Conservation (phyloP, 2,113 vertebrate species). For the Vulpes vulpes region DNA sequence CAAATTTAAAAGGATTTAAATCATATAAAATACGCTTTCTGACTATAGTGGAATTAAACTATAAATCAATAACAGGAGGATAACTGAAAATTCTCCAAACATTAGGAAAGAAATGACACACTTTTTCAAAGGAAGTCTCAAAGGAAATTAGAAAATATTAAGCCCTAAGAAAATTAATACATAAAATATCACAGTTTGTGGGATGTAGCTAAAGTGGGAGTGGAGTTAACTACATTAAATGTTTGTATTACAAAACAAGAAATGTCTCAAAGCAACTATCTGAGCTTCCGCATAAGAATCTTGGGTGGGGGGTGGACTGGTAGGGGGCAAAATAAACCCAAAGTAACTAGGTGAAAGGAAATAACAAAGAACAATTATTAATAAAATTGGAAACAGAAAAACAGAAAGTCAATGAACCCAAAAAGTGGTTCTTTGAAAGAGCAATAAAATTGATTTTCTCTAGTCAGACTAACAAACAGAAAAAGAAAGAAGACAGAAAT, state of each 20-base stretch:
- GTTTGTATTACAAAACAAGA: neutral
- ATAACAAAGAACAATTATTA: neutral
- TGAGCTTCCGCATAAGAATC: neutral
- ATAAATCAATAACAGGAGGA: conserved; percentile 17
- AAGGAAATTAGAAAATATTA: conserved; percentile 33
- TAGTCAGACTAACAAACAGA: neutral
- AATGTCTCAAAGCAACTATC: neutral
- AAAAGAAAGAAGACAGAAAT: conserved; percentile 24
- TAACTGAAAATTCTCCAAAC: conserved; percentile 8
- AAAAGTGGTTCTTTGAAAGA: conserved; percentile 22
- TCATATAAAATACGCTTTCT: conserved; percentile 9
- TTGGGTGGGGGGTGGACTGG: no score
- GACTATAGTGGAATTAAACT: conserved; percentile 32
- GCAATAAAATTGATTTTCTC: neutral
- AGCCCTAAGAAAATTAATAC: conserved; percentile 7
- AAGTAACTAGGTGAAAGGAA: neutral
- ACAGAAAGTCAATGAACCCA: neutral
- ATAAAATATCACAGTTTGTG: neutral
- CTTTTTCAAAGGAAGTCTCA: neutral
- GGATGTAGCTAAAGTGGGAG: neutral
- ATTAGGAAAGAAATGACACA: neutral
- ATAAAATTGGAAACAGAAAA: conserved; percentile 37
- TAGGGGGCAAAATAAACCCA: neutral
- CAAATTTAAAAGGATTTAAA: conserved; percentile 46
- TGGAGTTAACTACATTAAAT: neutral